These are phyloP conservation scores for Trichosurus vulpecula DNA, from an alignment of 2,797 vertebrate genomes.

Conservation along the genomic window DNA sequence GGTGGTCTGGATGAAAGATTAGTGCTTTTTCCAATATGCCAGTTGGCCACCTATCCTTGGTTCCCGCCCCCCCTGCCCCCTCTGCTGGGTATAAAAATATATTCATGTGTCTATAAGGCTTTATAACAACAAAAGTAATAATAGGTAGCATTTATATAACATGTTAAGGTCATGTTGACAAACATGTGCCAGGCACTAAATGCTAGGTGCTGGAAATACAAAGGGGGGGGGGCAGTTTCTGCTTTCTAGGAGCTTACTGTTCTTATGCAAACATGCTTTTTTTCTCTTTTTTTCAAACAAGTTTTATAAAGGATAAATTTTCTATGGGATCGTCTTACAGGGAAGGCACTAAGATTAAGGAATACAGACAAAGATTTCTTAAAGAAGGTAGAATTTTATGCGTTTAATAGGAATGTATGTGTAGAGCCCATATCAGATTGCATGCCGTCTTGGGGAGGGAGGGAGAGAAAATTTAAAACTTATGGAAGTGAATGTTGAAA, in stretches of 20 bases:
- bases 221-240: background rate
- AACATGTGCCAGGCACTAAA: background rate
- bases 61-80: background rate
- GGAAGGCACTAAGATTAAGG: background rate
- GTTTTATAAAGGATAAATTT: background rate
- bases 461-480: no score
- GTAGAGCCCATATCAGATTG: no score
- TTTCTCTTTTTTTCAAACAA: background rate
- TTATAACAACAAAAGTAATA: background rate
- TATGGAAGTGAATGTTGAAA: no score
- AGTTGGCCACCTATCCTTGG: background rate
- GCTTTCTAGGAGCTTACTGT: background rate
- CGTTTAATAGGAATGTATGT: no score
- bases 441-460: no score
- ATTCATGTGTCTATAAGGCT: background rate
- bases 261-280: background rate
- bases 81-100: background rate
- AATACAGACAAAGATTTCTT: background rate
- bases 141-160: background rate
- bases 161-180: background rate
- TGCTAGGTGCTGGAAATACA: background rate
- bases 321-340: background rate
- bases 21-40: background rate
- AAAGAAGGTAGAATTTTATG: background rate
- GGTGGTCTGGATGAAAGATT: background rate